Conservation (phyloP, 1,140 invertebrate species). For the Proales similis region DNA sequence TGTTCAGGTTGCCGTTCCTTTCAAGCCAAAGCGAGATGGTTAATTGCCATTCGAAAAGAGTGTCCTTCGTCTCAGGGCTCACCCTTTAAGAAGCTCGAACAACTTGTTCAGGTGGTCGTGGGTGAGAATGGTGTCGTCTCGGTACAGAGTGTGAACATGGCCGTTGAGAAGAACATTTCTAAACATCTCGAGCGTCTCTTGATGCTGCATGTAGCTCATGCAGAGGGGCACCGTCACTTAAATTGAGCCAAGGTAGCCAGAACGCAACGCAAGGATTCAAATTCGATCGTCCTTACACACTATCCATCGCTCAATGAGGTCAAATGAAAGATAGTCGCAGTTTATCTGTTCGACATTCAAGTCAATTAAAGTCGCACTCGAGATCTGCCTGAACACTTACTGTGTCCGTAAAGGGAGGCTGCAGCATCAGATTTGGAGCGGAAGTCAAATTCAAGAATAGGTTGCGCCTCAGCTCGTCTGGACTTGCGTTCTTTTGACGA, state of each 20-base stretch:
- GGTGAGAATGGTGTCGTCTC: conserved; percentile 93
- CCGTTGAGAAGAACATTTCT: conserved; percentile 78
- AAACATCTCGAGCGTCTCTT: conserved; percentile 67
- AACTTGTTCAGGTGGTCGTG: conserved; percentile 85
- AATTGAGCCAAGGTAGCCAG: not conserved
- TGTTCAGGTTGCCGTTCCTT: too few species aligned
- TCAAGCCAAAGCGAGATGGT: too few species aligned
- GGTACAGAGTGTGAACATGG: conserved; percentile 85
- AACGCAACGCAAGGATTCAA: conserved; percentile 1
- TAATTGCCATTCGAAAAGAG: not conserved
- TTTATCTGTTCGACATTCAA: conserved; percentile 61
- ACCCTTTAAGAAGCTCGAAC: conserved; percentile 88
- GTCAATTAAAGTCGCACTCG: not conserved
- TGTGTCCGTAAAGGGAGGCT: conserved; percentile 45
- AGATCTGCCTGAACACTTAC: not conserved
- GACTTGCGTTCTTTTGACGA: conserved; percentile 30
- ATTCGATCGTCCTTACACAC: conserved; percentile 61
- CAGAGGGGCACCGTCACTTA: conserved; percentile 8
- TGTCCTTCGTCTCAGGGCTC: not conserved
- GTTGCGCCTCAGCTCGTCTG: conserved; percentile 5
- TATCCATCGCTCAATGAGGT: conserved; percentile 90
- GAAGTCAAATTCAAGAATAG: conserved; percentile 67
- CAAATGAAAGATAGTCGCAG: conserved; percentile 90
- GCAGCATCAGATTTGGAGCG: conserved; percentile 79
- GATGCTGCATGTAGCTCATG: conserved; percentile 34